Conservation (phyloP, 2,888 invertebrate genomes). For the Ornithoptera priamus region DNA sequence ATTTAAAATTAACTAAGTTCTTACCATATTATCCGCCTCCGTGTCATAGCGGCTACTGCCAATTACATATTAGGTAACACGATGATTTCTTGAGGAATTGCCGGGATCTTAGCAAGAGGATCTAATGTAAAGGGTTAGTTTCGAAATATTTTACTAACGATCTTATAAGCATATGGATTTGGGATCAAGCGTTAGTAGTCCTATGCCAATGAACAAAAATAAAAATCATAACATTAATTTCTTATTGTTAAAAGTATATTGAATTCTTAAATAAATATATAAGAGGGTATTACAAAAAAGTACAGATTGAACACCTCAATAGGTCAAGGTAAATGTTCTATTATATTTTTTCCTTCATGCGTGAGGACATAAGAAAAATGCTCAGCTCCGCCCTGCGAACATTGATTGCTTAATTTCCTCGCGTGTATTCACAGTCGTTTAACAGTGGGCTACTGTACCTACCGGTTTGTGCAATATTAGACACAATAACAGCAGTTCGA, state of each 20-base stretch:
- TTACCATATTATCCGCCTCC: no score
- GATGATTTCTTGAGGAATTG: no score
- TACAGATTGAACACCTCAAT: not conserved
- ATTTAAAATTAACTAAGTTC: no score
- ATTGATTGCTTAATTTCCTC: constrained; percentile 35
- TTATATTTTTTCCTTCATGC: constrained; percentile 29
- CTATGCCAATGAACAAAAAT: no score
- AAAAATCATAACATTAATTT: no score
- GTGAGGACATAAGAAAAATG: constrained; percentile 29
- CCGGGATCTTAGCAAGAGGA: no score
- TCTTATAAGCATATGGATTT: no score
- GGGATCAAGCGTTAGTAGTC: no score
- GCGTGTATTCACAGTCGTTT: constrained; percentile 30
- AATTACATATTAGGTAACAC: no score
- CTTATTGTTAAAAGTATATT: not conserved
- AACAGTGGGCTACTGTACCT: constrained; percentile 34
- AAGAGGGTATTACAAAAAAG: not conserved
- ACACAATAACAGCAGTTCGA: constrained; percentile 31
- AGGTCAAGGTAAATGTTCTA: not conserved
- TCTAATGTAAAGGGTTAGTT: no score
- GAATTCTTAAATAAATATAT: not conserved
- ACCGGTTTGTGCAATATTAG: constrained; percentile 35
- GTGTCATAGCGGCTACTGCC: no score
- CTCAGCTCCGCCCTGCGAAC: constrained; percentile 27
- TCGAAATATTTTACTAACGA: no score